Evolutionary conservation across 2,888 invertebrate species (phyloP).

Genomic region (Ptychoptera albimana): DNA sequence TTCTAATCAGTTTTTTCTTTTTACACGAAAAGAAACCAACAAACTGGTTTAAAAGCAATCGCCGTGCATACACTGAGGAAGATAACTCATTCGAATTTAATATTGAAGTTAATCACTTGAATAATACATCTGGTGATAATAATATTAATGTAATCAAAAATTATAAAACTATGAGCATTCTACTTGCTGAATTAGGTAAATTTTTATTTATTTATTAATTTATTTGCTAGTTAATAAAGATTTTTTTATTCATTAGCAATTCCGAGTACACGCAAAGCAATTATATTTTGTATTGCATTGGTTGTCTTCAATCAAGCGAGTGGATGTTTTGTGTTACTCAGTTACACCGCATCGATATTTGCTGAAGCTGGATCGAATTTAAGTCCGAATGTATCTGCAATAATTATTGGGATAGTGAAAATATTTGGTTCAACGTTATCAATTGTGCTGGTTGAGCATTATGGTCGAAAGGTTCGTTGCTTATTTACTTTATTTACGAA

Average conservation of each 20-base stretch:
- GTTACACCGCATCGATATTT: constrained; percentile 26
- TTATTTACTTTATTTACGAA: neutral
- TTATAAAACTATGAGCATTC: too few relatives aligned
- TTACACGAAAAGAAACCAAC: constrained; percentile 6
- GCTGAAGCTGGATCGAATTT: constrained; percentile 22
- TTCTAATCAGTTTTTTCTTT: constrained; percentile 2
- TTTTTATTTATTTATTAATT: neutral
- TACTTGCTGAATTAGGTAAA: too few relatives aligned
- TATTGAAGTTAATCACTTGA: too few relatives aligned
- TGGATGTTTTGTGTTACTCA: constrained; percentile 26
- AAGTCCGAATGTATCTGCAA: constrained; percentile 14
- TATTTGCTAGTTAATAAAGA: too few relatives aligned
- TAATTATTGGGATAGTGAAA: constrained; percentile 22
- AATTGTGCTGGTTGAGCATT: constrained; percentile 20
- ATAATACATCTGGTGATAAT: too few relatives aligned
- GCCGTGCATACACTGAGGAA: neutral
- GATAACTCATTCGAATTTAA: too few relatives aligned
- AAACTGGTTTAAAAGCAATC: constrained; percentile 3
- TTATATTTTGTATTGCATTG: constrained; percentile 20
- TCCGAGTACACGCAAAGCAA: constrained; percentile 18
- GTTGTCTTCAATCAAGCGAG: constrained; percentile 23
- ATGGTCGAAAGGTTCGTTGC: constrained; percentile 21
- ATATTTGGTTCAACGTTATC: constrained; percentile 21
- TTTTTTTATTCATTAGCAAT: constrained; percentile 14
- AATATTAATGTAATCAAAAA: too few relatives aligned